A percentile compares a stretch with the other conserved stretches of the same genome.
These are phyloP conservation scores for Pseudopodoces humilis DNA, from an alignment of 2,113 vertebrate genomes.

Conservation along the genomic window DNA sequence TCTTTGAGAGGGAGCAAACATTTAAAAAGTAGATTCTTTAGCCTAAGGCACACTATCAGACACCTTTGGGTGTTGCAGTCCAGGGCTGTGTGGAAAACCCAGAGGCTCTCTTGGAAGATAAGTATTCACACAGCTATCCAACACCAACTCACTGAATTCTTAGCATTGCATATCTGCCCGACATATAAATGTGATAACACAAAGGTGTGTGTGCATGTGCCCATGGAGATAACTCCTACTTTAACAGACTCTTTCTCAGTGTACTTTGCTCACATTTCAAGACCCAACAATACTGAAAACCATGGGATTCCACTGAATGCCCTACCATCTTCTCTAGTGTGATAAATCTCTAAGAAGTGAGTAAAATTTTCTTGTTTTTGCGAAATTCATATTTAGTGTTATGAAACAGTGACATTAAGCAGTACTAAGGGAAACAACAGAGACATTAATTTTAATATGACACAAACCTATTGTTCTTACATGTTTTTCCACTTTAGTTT, in stretches of 20 bases:
- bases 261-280: not conserved
- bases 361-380: not conserved
- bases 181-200: not conserved
- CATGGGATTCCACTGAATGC: not conserved
- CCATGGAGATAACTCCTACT: not conserved
- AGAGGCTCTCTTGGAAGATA: not conserved
- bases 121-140: not conserved
- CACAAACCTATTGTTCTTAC: not conserved
- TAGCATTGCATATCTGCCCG: not conserved
- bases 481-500: not conserved
- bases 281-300: not conserved
- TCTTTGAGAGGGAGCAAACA: not conserved
- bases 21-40: not conserved
- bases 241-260: not conserved
- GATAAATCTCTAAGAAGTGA: not conserved
- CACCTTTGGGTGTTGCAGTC: conserved; percentile 26
- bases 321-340: not conserved
- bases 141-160: not conserved
- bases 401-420: not conserved
- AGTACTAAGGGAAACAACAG: not conserved
- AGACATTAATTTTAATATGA: not conserved
- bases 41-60: not conserved
- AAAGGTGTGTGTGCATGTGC: not conserved
- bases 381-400: not conserved
- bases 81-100: not conserved